Conservation (phyloP, 2,113 vertebrate species). For the Dipodomys spectabilis region DNA sequence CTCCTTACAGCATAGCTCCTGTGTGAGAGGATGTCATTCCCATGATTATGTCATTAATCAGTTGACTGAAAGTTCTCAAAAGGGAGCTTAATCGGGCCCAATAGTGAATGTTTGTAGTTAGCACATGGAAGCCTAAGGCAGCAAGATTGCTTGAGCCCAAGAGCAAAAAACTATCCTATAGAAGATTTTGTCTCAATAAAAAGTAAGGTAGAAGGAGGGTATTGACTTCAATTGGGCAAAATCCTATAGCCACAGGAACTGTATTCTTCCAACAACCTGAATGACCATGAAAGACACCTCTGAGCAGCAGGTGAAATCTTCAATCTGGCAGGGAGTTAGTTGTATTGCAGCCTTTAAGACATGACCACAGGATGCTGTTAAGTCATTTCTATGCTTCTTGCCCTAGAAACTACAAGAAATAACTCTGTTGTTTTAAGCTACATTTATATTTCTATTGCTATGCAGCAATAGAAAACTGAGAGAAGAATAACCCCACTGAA, state of each 20-base stretch:
- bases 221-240: no score
- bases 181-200: background rate
- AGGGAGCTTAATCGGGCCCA: background rate
- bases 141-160: background rate
- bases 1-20: background rate
- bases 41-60: background rate
- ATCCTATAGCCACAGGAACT: background rate
- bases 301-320: background rate
- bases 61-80: background rate
- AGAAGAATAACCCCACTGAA: background rate
- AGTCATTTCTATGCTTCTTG: background rate
- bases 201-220: no score
- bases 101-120: no score
- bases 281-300: background rate
- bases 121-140: background rate
- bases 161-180: background rate
- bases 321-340: background rate
- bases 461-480: background rate
- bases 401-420: conserved; percentile 16
- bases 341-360: background rate
- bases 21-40: background rate
- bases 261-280: background rate
- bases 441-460: background rate
- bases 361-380: background rate
- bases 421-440: background rate